phyloP scores from a whole-genome alignment of 2,888 invertebrate species.

The Orthonevra nobilis region DNA sequence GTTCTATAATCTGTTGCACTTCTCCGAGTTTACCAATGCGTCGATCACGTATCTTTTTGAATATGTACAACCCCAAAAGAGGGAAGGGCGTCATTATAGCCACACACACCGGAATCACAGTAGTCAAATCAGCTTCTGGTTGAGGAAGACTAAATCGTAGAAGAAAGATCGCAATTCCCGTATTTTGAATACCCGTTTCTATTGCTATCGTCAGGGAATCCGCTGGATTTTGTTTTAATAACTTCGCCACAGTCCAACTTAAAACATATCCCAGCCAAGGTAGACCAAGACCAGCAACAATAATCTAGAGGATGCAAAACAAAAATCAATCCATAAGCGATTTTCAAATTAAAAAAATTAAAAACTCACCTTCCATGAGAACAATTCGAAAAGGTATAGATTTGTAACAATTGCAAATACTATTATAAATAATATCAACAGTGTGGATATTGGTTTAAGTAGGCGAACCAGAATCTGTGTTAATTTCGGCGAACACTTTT shows the following conservation, averaged over 20 bases:
- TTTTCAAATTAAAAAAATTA: no score
- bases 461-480: constrained; percentile 88
- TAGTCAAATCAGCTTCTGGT: constrained; percentile 93
- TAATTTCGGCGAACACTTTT: constrained; percentile 85
- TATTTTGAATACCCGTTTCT: constrained; percentile 96
- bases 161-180: constrained; percentile 93
- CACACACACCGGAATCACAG: constrained; percentile 93
- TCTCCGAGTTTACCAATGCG: no score
- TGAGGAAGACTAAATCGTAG: constrained; percentile 89
- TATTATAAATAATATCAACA: constrained; percentile 90
- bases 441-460: constrained; percentile 90
- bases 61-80: constrained; percentile 83
- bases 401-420: constrained; percentile 94
- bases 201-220: constrained; percentile 94
- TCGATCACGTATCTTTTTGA: constrained; percentile 72
- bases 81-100: constrained; percentile 97
- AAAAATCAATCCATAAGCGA: background rate
- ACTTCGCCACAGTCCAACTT: constrained; percentile 84
- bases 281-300: constrained; percentile 88
- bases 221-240: constrained; percentile 83
- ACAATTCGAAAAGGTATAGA: constrained; percentile 91
- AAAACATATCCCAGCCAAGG: constrained; percentile 90
- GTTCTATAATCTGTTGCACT: no score
- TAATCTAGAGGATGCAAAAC: constrained; percentile 83
- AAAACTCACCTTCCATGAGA: constrained; percentile 89